These are phyloP conservation scores for Hartigia nigra DNA, from an alignment of 2,888 invertebrate species.

Conservation along the genomic window DNA sequence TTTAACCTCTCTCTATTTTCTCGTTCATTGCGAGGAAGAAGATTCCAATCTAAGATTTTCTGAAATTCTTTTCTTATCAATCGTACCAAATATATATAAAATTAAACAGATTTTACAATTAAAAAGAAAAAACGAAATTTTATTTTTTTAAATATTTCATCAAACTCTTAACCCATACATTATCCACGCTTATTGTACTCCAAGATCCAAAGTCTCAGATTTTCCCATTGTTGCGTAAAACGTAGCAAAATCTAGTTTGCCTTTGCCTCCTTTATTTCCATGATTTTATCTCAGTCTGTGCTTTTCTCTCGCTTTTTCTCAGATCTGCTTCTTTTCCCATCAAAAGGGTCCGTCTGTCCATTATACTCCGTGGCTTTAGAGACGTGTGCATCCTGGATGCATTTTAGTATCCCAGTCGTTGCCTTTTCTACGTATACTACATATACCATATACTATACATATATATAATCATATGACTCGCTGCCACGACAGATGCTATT, in stretches of 20 bases:
- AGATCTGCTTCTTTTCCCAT: background rate
- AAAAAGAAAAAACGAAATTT: no score
- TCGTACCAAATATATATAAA: no score
- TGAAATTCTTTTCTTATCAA: no score
- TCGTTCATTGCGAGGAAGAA: background rate
- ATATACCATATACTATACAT: background rate
- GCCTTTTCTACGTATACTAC: background rate
- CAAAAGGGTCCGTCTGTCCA: background rate
- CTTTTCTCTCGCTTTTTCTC: background rate
- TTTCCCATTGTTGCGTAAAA: no score
- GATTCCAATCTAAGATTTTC: background rate
- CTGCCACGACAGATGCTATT: background rate
- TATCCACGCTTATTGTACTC: no score
- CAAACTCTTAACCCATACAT: no score
- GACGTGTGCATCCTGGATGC: background rate
- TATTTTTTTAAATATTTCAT: no score
- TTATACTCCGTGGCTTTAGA: background rate
- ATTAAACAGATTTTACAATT: no score
- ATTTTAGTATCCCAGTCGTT: background rate
- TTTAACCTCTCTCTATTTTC: background rate
- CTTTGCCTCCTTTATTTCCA: background rate
- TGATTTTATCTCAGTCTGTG: background rate
- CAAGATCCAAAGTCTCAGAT: no score
- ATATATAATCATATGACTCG: background rate
- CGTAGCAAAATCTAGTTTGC: background rate